Base-by-base conservation (phyloP, 2,888 invertebrate species). In the Bunonema sp. region DNA sequence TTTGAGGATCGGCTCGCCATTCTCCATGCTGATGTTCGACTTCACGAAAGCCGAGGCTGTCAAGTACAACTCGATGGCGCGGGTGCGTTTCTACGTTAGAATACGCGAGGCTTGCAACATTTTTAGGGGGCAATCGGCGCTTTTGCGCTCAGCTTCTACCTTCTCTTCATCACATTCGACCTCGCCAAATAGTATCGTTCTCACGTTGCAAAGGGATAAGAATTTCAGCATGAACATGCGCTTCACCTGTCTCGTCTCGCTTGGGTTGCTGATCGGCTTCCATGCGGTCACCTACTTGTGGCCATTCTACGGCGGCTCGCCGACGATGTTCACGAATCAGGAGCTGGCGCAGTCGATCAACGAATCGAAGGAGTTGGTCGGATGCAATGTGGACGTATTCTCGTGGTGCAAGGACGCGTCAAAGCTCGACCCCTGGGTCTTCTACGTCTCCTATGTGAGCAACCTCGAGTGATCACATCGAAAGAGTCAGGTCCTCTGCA, bases 21-120 rank as follows among this genome's bases (percentile, higher is more conserved):
- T 69, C 18, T 54, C 61, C 0, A 70, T 70, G 69, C 58, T 69
- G 42, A 68, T 70, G 69, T 71, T 68, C 50, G 61, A 57, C 4
- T 69, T 69, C 68, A 59, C 54, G 1, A 67, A 69, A 36, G 37
- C 52, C 2, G 42, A 65, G 19, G 67, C 69, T n/a, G 69, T 70
- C 1, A 41, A 60, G 7, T 61, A 64, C 36, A 58, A 57, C 26
- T 68, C 71, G 5, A 47, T 68, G 1, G 59, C 68, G 8, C 54
- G n/a, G n/a, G n/a, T n/a, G n/a, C n/a, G n/a, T n/a, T n/a, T n/a
- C n/a, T n/a, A n/a, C n/a, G n/a, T n/a, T n/a, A n/a, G n/a, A n/a
- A n/a, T n/a, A n/a, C n/a, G n/a, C n/a, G n/a, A n/a, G n/a, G n/a
- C n/a, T n/a, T n/a, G n/a, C n/a, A n/a, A n/a, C n/a, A n/a, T n/a